Percentiles rank a stretch among this genome's conserved stretches.
Conservation (phyloP, 2,888 invertebrate genomes). For the Synanthedon formicaeformis region DNA sequence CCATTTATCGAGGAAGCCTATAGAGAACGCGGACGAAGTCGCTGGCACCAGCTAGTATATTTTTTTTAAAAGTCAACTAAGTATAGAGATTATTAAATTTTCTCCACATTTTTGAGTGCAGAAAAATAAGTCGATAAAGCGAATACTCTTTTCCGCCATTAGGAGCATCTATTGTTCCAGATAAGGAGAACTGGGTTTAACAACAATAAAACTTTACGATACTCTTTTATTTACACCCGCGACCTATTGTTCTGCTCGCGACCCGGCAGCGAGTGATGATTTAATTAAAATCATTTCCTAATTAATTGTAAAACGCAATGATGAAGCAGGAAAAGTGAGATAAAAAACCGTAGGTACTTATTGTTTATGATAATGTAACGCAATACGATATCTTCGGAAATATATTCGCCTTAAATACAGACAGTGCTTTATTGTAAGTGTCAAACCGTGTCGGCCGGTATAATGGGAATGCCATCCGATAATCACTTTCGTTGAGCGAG, state of each 20-base stretch:
- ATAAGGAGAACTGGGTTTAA: constrained; percentile 10
- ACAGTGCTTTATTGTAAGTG: constrained; percentile 8
- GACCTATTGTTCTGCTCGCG: constrained; percentile 7
- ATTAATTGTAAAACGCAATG: no score
- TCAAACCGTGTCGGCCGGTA: background rate
- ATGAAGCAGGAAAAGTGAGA: no score
- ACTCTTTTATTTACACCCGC: background rate
- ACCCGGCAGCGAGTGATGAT: background rate
- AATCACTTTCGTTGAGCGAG: constrained; percentile 11
- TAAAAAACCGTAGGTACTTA: no score
- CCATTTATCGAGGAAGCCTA: no score
- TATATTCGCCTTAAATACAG: background rate
- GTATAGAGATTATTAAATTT: no score
- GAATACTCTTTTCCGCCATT: background rate
- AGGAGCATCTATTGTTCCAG: constrained; percentile 7
- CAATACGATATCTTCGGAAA: background rate
- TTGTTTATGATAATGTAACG: no score
- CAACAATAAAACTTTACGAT: constrained; percentile 20
- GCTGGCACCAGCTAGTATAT: no score
- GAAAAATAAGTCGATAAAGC: background rate
- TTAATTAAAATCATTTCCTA: background rate
- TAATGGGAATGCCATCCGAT: constrained; percentile 12
- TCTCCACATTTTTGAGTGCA: no score
- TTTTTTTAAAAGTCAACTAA: no score
- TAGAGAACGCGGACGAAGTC: no score